Evolutionary conservation across 2,797 vertebrate genomes (phyloP).

Genomic region (Neopelma chrysocephalum): DNA sequence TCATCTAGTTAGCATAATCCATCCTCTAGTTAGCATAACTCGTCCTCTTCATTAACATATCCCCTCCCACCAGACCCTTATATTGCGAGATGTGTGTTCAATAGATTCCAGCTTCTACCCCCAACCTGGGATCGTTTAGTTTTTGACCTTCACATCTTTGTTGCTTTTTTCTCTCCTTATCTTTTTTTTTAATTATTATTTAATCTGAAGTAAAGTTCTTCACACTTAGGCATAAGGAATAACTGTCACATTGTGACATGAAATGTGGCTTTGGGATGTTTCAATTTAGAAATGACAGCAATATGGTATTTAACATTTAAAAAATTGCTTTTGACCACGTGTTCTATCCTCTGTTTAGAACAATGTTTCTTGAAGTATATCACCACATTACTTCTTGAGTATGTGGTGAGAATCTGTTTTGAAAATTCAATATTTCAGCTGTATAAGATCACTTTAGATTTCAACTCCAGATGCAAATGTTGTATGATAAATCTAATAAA

Average conservation of each 20-base stretch:
- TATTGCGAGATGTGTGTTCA: no score
- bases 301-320: conserved; percentile 34
- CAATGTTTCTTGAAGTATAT: conserved; percentile 3
- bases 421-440: conserved; percentile 25
- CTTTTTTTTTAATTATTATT: background rate
- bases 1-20: no score
- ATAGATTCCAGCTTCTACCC: no score
- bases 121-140: no score
- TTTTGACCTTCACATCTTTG: background rate
- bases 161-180: background rate
- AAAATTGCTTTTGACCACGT: conserved; percentile 3
- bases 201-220: background rate
- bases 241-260: background rate
- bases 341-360: background rate
- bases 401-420: conserved; percentile 34
- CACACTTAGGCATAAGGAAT: background rate
- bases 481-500: conserved; percentile 61
- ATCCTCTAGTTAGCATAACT: no score
- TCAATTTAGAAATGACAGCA: conserved; percentile 33
- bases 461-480: conserved; percentile 30
- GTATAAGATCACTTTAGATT: conserved; percentile 23
- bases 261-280: background rate
- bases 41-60: no score
- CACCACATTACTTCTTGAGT: conserved; percentile 11
- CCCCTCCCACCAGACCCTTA: no score